Conservation (phyloP, 2,888 invertebrate genomes). For the Drymonia ruficornis region DNA sequence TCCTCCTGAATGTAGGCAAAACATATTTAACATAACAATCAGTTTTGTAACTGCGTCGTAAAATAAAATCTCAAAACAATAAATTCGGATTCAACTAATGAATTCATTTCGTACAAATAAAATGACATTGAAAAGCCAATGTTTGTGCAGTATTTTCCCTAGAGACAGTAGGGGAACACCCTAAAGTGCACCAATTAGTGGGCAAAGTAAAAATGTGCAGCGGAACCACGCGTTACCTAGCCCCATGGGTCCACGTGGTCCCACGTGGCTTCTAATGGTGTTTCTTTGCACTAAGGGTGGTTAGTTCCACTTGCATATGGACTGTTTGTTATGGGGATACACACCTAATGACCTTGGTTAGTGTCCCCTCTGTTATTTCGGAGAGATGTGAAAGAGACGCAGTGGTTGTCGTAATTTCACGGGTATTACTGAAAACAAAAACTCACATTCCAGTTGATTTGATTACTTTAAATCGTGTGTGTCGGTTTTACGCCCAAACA, state of each 20-base stretch:
- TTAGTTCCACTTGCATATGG: constrained; percentile 74
- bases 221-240: constrained; percentile 76
- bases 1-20: neutral
- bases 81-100: constrained; percentile 34
- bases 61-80: constrained; percentile 12
- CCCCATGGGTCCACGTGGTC: constrained; percentile 62
- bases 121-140: constrained; percentile 75
- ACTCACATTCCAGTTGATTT: neutral
- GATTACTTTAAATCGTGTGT: too few relatives aligned
- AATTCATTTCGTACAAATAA: constrained; percentile 67
- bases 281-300: constrained; percentile 79
- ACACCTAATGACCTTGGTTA: constrained; percentile 48
- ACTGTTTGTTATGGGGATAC: constrained; percentile 57
- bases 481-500: too few relatives aligned
- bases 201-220: constrained; percentile 81
- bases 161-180: constrained; percentile 68
- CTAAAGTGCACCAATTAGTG: constrained; percentile 82
- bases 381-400: constrained; percentile 7
- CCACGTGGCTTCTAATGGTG: constrained; percentile 78
- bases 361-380: constrained; percentile 7
- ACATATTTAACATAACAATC: too few relatives aligned
- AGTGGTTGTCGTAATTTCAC: neutral
- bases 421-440: neutral
- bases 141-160: constrained; percentile 60
- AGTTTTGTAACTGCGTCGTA: too few relatives aligned